phyloP scores from a whole-genome alignment of 2,113 vertebrate genomes.

The Mobula hypostoma region DNA sequence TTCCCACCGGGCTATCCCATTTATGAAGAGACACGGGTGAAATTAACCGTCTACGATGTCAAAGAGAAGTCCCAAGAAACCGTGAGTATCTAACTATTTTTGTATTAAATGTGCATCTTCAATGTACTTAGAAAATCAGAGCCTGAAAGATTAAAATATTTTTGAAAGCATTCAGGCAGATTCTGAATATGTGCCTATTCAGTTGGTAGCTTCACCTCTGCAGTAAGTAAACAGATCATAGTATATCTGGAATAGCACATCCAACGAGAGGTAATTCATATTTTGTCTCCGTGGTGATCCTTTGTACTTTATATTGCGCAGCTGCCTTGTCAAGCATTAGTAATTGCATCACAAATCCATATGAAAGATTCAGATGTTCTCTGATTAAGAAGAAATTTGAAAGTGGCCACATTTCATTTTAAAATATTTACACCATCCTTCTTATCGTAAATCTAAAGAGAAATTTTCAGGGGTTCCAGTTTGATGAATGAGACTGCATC shows the following conservation, averaged over 20 bases:
- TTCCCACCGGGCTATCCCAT: conserved; percentile 83
- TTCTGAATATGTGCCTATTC: neutral
- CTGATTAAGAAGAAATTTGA: neutral
- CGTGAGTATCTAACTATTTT: conserved; percentile 62
- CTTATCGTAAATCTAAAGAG: neutral
- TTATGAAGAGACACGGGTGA: conserved; percentile 83
- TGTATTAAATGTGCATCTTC: neutral
- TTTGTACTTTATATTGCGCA: conserved; percentile 35
- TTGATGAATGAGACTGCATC: neutral
- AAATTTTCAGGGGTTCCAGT: neutral
- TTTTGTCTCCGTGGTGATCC: neutral
- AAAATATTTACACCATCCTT: neutral
- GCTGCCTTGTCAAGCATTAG: neutral
- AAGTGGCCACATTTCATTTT: neutral
- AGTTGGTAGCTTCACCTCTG: neutral
- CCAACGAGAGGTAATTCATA: neutral
- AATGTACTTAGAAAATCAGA: neutral
- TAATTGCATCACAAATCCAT: conserved; percentile 6
- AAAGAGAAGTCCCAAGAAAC: conserved; percentile 83
- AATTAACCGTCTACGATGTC: conserved; percentile 89
- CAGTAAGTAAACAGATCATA: neutral
- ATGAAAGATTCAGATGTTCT: neutral
- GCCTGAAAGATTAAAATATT: neutral
- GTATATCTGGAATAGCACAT: neutral
- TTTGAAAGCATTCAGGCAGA: neutral